Base-by-base conservation (phyloP, 2,888 invertebrate species). In the Pecten maximus region DNA sequence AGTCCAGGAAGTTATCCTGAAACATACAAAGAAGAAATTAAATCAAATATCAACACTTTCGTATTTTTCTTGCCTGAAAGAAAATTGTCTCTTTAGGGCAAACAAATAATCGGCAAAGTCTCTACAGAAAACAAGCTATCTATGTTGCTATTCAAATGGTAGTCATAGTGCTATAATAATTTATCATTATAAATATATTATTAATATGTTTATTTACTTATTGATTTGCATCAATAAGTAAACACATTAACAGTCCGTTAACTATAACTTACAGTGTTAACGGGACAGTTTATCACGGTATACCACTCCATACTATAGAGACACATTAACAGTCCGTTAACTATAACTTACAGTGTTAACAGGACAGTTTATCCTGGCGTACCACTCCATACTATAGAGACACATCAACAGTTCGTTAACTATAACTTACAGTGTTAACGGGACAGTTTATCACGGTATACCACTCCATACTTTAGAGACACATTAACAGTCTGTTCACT, bases 291-390 rank as follows among this genome's bases (percentile, higher is more conserved):
- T 90, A 97, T 96, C 87, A 98, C 97, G 0, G 98, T 98, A 96
- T 98, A 98, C 97, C 97, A 98, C 97, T 99, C 99, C 97, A 98
- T 98, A n/a, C 98, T 97, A 96, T 98, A 99, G n/a, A n/a, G 16
- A 10, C 40, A n/a, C 6, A n/a, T n/a, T n/a, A n/a, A n/a, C n/a
- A n/a, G n/a, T n/a, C n/a, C n/a, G n/a, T n/a, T n/a, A n/a, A n/a
- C n/a, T 19, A 60, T 0, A 50, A 93, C 94, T 93, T 92, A 96
- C 96, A 89, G 93, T 93, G 87, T 93, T 95, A 6, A 97, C 97
- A 0, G 98, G 98, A 95, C 98, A 98, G 96, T 98, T 98, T 90
- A 97, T 97, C 88, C 98, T 97, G 0, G 98, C 98, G 96, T 98
- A 98, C 97, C 97, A 98, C 97, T 99, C 99, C 97, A 99, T 98